Evolutionary conservation across 1,140 invertebrate species (phyloP), one percentile per base, ranked within the genome.

Genomic region (Procambarus virginalis): DNA sequence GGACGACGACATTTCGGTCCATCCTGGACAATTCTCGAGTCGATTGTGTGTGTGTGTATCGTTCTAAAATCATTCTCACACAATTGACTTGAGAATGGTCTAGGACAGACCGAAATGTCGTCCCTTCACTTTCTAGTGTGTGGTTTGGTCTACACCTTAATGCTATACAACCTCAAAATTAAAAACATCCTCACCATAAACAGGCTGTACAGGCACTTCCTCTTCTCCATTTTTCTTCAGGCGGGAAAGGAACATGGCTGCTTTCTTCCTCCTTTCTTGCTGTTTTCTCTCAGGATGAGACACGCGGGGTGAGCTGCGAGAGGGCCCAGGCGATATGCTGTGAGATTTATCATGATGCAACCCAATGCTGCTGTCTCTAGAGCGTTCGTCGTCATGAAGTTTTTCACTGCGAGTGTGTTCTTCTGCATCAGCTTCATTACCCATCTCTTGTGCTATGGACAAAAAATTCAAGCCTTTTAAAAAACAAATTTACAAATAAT

Each of bases 181-280:
- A 64, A 64, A 20, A 17, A 34, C 9, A 22, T 2, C 3, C 70
- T 76, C 49, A 89, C 87, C 87, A 89, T 89, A 89, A 20, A 84
- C 87, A 14, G 75, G 80, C 48, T 84, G 87, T 2, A 22, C n/a
- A n/a, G 51, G 22, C 5, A 9, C 60, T 45, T 89, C 87, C 70
- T 88, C 86, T 75, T 34, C 79, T 22, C 87, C 76, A 77, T 80
- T 81, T 51, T 89, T 89, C n/a, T 89, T 89, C 2, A 89, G 45
- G 0, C 87, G 81, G 64, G 87, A 89, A n/a, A 89, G 75, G 58
- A 89, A 89, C 87, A 89, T 89, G 68, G 87, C 87, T 77, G 87
- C 87, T 49, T 89, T 89, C 75, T 89, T 89, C 14, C 87, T 77
- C 55, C 87, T 55, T n/a, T 89, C 87, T 58, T 89, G 87, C 51